phyloP scores from a whole-genome alignment of 1,140 invertebrate species.

The Lepidurus arcticus region DNA sequence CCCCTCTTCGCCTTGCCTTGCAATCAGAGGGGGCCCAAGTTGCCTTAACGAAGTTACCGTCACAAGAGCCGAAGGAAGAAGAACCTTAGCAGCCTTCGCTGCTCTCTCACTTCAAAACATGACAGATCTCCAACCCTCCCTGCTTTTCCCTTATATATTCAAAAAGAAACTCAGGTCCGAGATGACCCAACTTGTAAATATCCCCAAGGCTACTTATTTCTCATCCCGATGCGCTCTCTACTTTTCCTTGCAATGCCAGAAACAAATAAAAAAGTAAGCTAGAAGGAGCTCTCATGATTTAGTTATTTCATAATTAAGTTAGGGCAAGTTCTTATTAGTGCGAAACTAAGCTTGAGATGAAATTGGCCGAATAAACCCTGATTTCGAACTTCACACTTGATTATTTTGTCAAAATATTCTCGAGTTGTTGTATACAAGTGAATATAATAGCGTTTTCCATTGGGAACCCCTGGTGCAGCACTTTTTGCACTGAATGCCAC shows the following conservation, averaged over 20 bases:
- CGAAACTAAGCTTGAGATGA: too few species aligned
- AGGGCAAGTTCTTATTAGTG: too few species aligned
- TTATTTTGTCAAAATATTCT: too few species aligned
- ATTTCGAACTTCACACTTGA: too few species aligned
- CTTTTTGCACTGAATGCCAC: too few species aligned
- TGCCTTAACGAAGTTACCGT: slow-evolving; percentile 21
- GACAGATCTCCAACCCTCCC: not conserved
- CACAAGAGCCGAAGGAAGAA: slow-evolving; percentile 18
- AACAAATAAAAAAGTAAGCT: too few species aligned
- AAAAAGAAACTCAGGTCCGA: not conserved
- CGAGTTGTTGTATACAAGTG: too few species aligned
- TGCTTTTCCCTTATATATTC: not conserved
- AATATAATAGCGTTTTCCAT: too few species aligned
- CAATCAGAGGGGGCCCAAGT: slow-evolving; percentile 20
- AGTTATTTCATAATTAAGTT: too few species aligned
- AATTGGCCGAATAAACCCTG: too few species aligned
- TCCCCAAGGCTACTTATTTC: not conserved
- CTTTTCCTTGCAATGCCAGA: not conserved
- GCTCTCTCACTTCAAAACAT: not conserved
- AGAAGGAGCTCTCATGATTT: too few species aligned
- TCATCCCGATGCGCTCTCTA: not conserved
- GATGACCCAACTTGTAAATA: not conserved
- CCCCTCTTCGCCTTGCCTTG: slow-evolving; percentile 17
- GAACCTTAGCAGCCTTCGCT: not conserved
- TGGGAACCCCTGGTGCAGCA: too few species aligned